phyloP scores from a whole-genome alignment of 2,113 vertebrate species.

The Anguilla rostrata region DNA sequence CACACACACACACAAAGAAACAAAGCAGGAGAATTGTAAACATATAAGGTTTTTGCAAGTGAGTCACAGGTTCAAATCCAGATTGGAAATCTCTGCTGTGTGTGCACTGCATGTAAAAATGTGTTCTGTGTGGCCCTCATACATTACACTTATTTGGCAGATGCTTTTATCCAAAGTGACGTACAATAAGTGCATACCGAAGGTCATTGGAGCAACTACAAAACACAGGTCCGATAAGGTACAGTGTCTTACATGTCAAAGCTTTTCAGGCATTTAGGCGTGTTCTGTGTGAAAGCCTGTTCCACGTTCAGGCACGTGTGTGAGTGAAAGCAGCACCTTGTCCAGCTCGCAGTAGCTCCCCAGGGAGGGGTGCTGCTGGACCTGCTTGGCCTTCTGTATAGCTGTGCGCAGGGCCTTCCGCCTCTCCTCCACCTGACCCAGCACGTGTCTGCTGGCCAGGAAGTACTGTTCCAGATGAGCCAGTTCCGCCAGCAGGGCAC shows the following conservation, averaged over 20 bases:
- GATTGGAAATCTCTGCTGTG: too few relatives aligned
- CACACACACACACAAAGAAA: neutral
- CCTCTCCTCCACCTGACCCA: conserved; percentile 66
- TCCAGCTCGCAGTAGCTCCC: conserved; percentile 61
- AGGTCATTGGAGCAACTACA: too few relatives aligned
- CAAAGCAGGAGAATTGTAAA: neutral
- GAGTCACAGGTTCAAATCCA: too few relatives aligned
- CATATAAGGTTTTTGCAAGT: neutral
- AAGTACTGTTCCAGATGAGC: conserved; percentile 54
- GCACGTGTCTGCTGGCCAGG: conserved; percentile 49
- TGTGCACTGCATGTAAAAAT: too few relatives aligned
- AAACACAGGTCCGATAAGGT: too few relatives aligned
- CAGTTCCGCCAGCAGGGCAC: conserved; percentile 62
- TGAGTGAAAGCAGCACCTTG: conserved; percentile 56
- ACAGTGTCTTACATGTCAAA: too few relatives aligned
- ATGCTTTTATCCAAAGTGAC: too few relatives aligned
- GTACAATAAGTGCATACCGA: too few relatives aligned
- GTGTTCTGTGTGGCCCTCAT: too few relatives aligned
- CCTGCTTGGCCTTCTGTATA: conserved; percentile 74
- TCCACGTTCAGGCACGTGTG: conserved; percentile 51
- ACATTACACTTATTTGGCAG: too few relatives aligned
- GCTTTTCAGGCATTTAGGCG: too few relatives aligned
- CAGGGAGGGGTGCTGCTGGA: conserved; percentile 62
- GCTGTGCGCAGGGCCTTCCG: conserved; percentile 63
- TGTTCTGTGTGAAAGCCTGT: neutral